Conservation (phyloP, 2,797 vertebrate genomes). For the Molossus alvarezi region DNA sequence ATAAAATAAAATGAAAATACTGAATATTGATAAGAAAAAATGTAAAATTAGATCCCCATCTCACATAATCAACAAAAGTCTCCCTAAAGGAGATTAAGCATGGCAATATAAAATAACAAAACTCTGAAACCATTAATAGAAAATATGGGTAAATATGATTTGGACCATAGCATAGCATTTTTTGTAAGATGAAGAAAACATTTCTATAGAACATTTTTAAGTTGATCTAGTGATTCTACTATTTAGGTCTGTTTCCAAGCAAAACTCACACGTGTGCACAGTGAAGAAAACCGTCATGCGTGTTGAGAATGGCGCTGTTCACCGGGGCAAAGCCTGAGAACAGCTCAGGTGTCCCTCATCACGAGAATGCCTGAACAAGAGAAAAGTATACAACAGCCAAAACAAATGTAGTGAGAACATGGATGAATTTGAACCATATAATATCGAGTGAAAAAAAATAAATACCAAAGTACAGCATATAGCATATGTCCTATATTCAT, state of each 20-base stretch:
- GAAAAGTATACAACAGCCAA: neutral
- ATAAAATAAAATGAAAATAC: neutral
- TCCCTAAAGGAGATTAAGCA: neutral
- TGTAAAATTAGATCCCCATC: neutral
- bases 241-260: neutral
- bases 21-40: neutral
- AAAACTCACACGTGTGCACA: neutral
- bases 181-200: neutral
- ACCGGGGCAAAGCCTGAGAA: neutral
- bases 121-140: neutral
- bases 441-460: neutral
- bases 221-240: neutral
- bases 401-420: neutral
- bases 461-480: neutral
- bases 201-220: neutral
- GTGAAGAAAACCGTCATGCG: neutral
- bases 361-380: neutral
- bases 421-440: neutral
- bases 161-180: neutral
- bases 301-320: neutral
- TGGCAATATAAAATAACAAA: neutral
- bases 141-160: constrained; percentile 1
- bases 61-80: constrained; percentile 18
- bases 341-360: neutral
- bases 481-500: neutral